Evolutionary conservation across 2,113 vertebrate genomes (phyloP).

Genomic region (Progne subis): DNA sequence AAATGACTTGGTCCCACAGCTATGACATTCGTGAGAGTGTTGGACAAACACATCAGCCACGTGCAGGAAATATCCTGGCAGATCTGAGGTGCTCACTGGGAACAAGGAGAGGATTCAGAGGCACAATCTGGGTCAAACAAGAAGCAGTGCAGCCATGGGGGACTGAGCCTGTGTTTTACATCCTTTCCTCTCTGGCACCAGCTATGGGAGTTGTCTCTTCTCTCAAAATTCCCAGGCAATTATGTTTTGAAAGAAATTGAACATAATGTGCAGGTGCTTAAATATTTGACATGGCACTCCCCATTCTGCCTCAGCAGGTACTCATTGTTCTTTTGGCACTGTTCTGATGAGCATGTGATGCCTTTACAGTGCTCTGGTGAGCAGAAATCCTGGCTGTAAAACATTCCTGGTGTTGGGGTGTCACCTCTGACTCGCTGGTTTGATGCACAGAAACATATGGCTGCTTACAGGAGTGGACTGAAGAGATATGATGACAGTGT

Average conservation of each 20-base stretch:
- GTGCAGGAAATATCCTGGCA: background rate
- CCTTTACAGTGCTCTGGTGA: background rate
- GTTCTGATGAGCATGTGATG: background rate
- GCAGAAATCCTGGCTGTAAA: background rate
- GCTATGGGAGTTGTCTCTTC: background rate
- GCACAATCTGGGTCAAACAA: background rate
- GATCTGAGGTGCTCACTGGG: background rate
- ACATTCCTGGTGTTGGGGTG: background rate
- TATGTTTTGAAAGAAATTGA: background rate
- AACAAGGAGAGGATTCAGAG: background rate
- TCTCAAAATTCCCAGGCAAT: background rate
- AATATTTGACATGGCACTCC: background rate
- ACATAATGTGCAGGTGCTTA: background rate
- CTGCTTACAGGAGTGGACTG: background rate
- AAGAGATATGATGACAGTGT: background rate
- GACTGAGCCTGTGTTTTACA: background rate
- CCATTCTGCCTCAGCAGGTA: background rate
- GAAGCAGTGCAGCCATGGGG: background rate
- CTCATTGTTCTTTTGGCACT: background rate
- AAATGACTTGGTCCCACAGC: background rate
- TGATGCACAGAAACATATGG: background rate
- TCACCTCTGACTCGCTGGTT: background rate
- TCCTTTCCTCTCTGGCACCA: background rate
- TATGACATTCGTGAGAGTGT: background rate
- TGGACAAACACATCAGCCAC: background rate